Evolutionary conservation across 2,888 invertebrate genomes (phyloP).

Genomic region (Lobophora halterata): DNA sequence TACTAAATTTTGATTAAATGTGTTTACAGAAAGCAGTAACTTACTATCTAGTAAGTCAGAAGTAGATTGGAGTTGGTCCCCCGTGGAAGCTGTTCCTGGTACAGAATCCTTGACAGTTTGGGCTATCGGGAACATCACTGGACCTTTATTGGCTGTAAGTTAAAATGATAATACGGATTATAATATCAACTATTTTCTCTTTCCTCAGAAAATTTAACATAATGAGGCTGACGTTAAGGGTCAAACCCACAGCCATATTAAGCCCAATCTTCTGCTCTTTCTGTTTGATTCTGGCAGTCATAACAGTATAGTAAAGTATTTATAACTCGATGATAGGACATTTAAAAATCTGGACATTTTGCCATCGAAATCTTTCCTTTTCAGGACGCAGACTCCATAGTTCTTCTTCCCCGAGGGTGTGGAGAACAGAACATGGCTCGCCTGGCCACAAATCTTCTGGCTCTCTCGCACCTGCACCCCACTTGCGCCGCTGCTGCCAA

Average conservation of each 20-base stretch:
- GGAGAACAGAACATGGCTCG: conserved; percentile 92
- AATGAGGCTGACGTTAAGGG: no score
- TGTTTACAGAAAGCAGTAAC: conserved; percentile 20
- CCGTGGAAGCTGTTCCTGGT: conserved; percentile 73
- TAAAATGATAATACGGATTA: no score
- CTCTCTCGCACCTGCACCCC: conserved; percentile 82
- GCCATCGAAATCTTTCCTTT: no score
- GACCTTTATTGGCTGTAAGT: conserved; percentile 80
- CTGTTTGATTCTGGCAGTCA: no score
- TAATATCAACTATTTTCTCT: no score
- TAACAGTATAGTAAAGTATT: no score
- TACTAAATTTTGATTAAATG: no score
- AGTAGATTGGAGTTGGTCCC: conserved; percentile 55
- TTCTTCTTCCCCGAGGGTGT: conserved; percentile 87
- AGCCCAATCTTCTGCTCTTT: no score
- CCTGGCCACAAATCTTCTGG: conserved; percentile 87
- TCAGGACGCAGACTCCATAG: conserved; percentile 84
- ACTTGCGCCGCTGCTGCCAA: conserved; percentile 39
- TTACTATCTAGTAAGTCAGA: conserved; percentile 39
- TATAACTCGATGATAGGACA: no score
- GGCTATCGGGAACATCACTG: conserved; percentile 83
- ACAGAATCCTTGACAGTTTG: conserved; percentile 84
- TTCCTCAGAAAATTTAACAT: no score
- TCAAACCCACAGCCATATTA: no score
- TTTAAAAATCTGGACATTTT: no score